Conservation (phyloP, 2,113 vertebrate genomes). For the Poecile atricapillus region DNA sequence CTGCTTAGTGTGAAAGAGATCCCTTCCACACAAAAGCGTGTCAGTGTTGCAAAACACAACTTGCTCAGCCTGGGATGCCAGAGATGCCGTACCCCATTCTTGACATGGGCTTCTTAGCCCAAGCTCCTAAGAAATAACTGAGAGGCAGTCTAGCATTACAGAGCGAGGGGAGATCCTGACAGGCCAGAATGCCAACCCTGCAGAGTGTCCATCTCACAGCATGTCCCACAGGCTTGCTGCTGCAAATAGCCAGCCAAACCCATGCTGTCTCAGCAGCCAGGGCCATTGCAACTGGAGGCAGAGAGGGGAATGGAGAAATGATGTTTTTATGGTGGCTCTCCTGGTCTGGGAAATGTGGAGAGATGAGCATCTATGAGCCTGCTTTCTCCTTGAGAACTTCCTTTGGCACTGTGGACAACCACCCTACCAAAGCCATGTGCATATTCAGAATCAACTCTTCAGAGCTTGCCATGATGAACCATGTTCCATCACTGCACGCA, state of each 20-base stretch:
- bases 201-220: not conserved
- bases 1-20: conserved; percentile 32
- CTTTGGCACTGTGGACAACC: not conserved
- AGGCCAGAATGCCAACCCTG: not conserved
- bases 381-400: not conserved
- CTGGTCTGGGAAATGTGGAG: not conserved
- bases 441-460: not conserved
- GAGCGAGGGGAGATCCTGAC: not conserved
- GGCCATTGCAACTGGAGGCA: not conserved
- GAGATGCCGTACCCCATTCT: conserved; percentile 2
- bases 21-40: conserved; percentile 2
- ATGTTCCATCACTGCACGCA: not conserved
- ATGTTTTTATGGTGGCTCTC: not conserved
- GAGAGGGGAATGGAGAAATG: not conserved
- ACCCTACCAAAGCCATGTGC: not conserved
- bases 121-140: not conserved
- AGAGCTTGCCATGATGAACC: not conserved
- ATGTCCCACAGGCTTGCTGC: not conserved
- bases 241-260: not conserved
- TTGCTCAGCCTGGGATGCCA: conserved; percentile 47
- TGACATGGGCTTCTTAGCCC: not conserved
- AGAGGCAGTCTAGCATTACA: not conserved
- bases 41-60: conserved; percentile 40
- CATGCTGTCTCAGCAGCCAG: not conserved
- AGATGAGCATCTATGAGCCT: fast-evolving